phyloP scores from a whole-genome alignment of 2,113 vertebrate genomes.

The Calcarius ornatus region DNA sequence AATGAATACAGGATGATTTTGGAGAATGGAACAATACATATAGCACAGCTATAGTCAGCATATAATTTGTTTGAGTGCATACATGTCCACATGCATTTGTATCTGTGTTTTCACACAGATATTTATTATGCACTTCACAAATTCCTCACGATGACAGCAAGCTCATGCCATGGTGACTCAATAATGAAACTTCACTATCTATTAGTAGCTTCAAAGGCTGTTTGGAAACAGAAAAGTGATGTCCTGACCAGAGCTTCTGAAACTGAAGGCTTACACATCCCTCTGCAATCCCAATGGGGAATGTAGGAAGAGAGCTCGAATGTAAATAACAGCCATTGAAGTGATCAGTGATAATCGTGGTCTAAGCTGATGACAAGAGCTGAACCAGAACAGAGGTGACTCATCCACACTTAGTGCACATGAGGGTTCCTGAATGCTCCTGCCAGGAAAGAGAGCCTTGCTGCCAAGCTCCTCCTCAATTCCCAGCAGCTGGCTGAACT shows the following conservation, averaged over 20 bases:
- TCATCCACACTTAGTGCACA: slow-evolving; percentile 44
- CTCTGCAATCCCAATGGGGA: not conserved
- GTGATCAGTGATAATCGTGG: not conserved
- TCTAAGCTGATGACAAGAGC: not conserved
- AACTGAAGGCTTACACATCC: not conserved
- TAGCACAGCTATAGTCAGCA: not conserved
- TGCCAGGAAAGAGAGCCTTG: slow-evolving; percentile 86
- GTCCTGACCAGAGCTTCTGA: not conserved
- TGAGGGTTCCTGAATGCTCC: slow-evolving; percentile 86
- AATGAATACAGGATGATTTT: not conserved
- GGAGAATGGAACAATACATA: not conserved
- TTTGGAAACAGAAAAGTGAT: not conserved
- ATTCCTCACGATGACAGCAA: not conserved
- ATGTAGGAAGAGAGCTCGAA: not conserved
- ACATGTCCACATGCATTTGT: not conserved
- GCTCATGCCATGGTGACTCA: not conserved
- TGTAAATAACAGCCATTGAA: not conserved
- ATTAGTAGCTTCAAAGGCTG: not conserved
- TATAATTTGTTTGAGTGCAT: not conserved
- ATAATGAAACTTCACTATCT: not conserved
- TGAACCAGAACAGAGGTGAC: not conserved
- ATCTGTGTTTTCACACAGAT: not conserved
- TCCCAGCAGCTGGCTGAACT: slow-evolving; percentile 52
- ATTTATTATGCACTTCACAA: not conserved
- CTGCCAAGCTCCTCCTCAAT: slow-evolving; percentile 90